Conservation (phyloP, 2,888 invertebrate species). For the Drosophila affinis region DNA sequence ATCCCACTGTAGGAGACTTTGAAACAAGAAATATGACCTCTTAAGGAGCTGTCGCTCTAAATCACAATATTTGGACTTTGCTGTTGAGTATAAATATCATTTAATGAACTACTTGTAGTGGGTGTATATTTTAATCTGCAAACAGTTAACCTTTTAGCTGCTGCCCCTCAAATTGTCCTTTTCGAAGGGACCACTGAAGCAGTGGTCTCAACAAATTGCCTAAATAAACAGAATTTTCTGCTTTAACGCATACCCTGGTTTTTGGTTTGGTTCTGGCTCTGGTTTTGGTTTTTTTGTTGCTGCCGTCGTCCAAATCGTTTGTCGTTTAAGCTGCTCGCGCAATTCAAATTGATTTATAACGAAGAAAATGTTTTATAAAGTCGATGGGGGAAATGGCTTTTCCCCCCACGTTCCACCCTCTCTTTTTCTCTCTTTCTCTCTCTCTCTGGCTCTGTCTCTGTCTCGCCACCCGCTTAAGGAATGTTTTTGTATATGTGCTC, state of each 20-base stretch:
- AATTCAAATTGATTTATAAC: constrained; percentile 65
- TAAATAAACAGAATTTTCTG: constrained; percentile 59
- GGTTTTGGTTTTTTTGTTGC: constrained; percentile 9
- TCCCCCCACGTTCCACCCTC: background rate
- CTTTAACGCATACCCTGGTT: constrained; percentile 26
- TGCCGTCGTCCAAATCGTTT: constrained; percentile 33
- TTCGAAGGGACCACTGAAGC: background rate
- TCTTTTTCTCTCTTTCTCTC: background rate
- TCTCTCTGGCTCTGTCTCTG: background rate
- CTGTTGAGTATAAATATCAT: background rate
- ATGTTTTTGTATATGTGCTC: constrained; percentile 30
- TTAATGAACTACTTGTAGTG: background rate
- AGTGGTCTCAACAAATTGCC: constrained; percentile 34
- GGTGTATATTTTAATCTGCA: background rate
- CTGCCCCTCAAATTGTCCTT: background rate
- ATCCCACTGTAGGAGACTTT: no score
- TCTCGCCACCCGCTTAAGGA: constrained; percentile 14
- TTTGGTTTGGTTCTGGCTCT: background rate
- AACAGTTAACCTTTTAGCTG: background rate
- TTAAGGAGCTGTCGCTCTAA: background rate
- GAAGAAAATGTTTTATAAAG: constrained; percentile 49
- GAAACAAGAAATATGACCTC: background rate
- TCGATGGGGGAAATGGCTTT: constrained; percentile 30
- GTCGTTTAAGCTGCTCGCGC: constrained; percentile 51
- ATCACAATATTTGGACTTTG: background rate